Evolutionary conservation across 2,888 invertebrate genomes (phyloP).

Genomic region (Troides aeacus): DNA sequence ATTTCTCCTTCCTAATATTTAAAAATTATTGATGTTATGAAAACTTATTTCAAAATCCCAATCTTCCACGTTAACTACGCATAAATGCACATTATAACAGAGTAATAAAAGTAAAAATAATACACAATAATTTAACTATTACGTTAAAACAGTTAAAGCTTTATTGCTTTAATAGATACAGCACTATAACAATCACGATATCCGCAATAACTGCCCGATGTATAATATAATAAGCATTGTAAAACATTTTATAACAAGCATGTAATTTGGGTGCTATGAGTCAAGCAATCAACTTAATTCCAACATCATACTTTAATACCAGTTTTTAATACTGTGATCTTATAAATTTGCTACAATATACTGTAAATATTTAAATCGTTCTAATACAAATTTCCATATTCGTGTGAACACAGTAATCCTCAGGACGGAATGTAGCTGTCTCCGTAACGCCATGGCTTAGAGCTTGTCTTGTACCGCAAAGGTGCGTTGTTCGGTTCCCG

Average conservation of each 20-base stretch:
- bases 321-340: slow-evolving; percentile 6
- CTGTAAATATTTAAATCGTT: neutral
- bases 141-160: slow-evolving; percentile 36
- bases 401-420: neutral
- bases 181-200: slow-evolving; percentile 44
- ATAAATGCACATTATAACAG: neutral
- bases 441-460: neutral
- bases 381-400: neutral
- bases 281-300: slow-evolving; percentile 19
- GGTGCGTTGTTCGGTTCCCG: too few species aligned
- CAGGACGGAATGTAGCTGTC: neutral
- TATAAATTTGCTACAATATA: neutral
- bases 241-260: slow-evolving; percentile 30
- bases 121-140: slow-evolving; percentile 24
- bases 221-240: slow-evolving; percentile 30
- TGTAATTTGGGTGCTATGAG: slow-evolving; percentile 26
- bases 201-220: slow-evolving; percentile 34
- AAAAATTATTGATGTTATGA: too few species aligned
- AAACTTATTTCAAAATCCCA: neutral
- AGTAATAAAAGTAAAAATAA: neutral
- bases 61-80: neutral
- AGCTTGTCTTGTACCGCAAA: neutral
- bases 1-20: too few species aligned
- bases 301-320: slow-evolving; percentile 21
- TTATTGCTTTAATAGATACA: slow-evolving; percentile 43